phyloP scores from a whole-genome alignment of 2,797 vertebrate genomes.

The Scolopax bukidnonensis region DNA sequence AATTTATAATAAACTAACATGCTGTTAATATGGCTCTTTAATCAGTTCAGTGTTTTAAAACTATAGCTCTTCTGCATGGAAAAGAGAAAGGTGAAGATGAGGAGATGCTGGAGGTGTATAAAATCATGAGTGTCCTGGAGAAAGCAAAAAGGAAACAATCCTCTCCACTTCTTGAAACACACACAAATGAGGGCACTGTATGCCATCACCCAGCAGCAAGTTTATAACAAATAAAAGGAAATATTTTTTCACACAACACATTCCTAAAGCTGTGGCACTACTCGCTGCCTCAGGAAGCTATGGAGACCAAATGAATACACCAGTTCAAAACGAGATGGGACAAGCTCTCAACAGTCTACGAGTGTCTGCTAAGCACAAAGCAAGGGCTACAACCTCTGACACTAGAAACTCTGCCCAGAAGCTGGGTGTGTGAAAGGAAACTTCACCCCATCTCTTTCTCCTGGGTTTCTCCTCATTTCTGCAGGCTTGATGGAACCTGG shows the following conservation, averaged over 20 bases:
- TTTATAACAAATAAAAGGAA: neutral
- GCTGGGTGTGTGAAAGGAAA: neutral
- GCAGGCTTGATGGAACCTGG: neutral
- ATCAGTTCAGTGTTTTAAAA: neutral
- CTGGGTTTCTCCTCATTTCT: neutral
- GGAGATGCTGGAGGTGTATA: neutral
- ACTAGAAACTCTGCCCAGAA: neutral
- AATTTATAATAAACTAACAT: neutral
- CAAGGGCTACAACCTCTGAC: neutral
- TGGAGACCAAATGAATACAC: neutral
- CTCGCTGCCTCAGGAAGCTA: neutral
- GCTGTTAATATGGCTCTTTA: neutral
- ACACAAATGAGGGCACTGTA: no score
- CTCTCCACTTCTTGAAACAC: neutral
- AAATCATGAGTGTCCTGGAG: neutral
- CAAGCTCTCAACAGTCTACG: neutral
- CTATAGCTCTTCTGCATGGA: neutral
- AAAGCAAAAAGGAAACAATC: neutral
- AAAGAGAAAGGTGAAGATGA: neutral
- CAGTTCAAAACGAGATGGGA: neutral
- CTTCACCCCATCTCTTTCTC: neutral
- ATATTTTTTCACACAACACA: neutral
- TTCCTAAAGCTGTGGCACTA: neutral
- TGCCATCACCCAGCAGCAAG: neutral
- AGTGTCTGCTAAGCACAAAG: neutral